Percentiles rank a stretch among this genome's conserved stretches.
Conservation (phyloP, 2,888 invertebrate genomes). For the Ochlodes sylvanus region DNA sequence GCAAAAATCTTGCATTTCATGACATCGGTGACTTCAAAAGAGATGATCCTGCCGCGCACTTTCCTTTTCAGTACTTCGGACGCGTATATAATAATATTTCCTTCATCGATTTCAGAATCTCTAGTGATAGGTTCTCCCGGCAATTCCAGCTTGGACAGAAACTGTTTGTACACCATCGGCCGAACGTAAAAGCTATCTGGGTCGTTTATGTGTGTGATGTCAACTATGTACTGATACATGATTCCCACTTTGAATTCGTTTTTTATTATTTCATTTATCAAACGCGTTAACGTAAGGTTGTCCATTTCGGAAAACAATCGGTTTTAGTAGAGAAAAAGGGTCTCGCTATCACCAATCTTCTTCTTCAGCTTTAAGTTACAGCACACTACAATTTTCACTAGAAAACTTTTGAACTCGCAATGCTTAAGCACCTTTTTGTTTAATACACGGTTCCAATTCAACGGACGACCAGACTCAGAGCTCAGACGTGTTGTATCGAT, state of each 20-base stretch:
- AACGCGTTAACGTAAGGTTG: background rate
- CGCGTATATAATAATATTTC: background rate
- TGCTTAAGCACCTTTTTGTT: background rate
- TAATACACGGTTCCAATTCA: background rate
- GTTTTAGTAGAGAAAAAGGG: background rate
- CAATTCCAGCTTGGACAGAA: slow-evolving; percentile 27
- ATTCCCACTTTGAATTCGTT: slow-evolving; percentile 3
- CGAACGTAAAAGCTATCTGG: slow-evolving; percentile 40
- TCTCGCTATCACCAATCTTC: background rate
- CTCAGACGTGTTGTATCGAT: background rate
- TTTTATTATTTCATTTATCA: background rate
- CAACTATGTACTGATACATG: slow-evolving; percentile 17
- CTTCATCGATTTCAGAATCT: slow-evolving; percentile 1
- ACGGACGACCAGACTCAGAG: background rate
- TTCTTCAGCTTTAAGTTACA: background rate
- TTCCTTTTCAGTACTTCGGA: background rate
- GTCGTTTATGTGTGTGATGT: slow-evolving; percentile 30
- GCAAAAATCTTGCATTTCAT: slow-evolving; percentile 4
- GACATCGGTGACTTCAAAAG: background rate
- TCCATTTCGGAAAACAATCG: background rate
- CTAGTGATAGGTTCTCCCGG: slow-evolving; percentile 2
- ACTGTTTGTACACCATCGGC: slow-evolving; percentile 34
- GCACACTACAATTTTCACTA: background rate
- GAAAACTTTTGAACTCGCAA: background rate
- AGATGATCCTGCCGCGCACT: background rate